Conservation (phyloP, 2,113 vertebrate species). For the Tenrec ecaudatus region DNA sequence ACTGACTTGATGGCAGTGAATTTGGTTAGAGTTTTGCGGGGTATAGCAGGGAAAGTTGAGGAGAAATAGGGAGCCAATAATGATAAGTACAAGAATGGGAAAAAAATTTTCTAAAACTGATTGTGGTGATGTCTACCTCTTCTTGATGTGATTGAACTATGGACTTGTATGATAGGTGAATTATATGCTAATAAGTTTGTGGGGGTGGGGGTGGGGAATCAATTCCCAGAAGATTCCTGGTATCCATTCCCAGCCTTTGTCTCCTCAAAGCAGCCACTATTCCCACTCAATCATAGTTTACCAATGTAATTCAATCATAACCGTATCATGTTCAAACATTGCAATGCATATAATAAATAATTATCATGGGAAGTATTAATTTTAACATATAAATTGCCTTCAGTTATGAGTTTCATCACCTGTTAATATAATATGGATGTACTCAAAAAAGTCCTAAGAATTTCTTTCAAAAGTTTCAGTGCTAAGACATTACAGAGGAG, state of each 20-base stretch:
- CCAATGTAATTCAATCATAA: not conserved
- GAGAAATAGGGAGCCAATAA: too few relatives aligned
- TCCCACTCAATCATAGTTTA: not conserved
- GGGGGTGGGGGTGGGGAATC: not conserved
- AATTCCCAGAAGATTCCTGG: not conserved
- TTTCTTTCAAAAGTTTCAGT: not conserved
- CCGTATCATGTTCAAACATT: not conserved
- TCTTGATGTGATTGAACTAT: too few relatives aligned
- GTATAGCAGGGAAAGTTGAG: too few relatives aligned
- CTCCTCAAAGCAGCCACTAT: not conserved
- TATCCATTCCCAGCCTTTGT: not conserved
- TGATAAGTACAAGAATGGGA: too few relatives aligned
- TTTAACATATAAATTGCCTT: not conserved
- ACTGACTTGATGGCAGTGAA: too few relatives aligned
- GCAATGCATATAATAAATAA: not conserved
- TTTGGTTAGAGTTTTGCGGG: too few relatives aligned
- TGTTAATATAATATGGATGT: not conserved
- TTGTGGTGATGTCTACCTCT: too few relatives aligned
- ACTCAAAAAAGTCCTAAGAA: not conserved
- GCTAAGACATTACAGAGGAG: not conserved
- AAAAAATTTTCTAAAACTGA: too few relatives aligned
- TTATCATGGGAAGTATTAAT: slow-evolving; percentile 24
- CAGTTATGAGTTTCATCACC: not conserved
- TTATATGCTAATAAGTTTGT: too few relatives aligned
- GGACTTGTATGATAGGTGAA: too few relatives aligned